phyloP scores from a whole-genome alignment of 2,888 invertebrate species.

The Scaptomyza tumidula region DNA sequence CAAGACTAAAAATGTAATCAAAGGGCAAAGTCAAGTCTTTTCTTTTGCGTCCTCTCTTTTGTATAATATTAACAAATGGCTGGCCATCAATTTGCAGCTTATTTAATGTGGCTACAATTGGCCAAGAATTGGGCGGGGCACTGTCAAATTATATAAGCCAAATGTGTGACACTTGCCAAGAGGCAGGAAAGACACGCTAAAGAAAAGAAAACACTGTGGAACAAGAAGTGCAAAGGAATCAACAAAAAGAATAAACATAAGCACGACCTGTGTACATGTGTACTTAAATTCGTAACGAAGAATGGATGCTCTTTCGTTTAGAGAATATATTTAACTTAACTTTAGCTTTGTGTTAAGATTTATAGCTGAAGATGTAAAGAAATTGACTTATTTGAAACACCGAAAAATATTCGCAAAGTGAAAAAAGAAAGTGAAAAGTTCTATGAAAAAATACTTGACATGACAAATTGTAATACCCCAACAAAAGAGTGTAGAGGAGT shows the following conservation, averaged over 20 bases:
- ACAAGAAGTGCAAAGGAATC: neutral
- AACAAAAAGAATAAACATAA: neutral
- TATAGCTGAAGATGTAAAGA: too few species aligned
- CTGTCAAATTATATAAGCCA: slow-evolving; percentile 73
- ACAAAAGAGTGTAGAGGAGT: slow-evolving; percentile 10
- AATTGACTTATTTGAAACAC: too few species aligned
- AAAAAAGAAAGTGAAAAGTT: too few species aligned
- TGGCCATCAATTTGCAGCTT: slow-evolving; percentile 77
- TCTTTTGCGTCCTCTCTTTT: slow-evolving; percentile 10
- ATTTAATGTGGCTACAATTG: slow-evolving; percentile 72
- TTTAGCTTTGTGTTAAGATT: too few species aligned
- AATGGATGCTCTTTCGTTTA: neutral
- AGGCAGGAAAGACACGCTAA: slow-evolving; percentile 36
- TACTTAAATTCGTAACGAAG: neutral
- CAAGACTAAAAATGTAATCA: slow-evolving; percentile 64
- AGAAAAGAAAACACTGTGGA: slow-evolving; percentile 1
- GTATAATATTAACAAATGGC: slow-evolving; percentile 76
- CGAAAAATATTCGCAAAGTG: neutral
- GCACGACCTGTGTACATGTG: neutral
- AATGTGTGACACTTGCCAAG: slow-evolving; percentile 41
- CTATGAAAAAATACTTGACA: too few species aligned
- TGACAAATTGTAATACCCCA: neutral
- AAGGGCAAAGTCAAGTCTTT: slow-evolving; percentile 53
- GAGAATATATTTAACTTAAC: too few species aligned
- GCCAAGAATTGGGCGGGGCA: slow-evolving; percentile 41